phyloP scores from a whole-genome alignment of 35 echinoderm and acorn worm species.

The Heliocidaris erythrogramma region DNA sequence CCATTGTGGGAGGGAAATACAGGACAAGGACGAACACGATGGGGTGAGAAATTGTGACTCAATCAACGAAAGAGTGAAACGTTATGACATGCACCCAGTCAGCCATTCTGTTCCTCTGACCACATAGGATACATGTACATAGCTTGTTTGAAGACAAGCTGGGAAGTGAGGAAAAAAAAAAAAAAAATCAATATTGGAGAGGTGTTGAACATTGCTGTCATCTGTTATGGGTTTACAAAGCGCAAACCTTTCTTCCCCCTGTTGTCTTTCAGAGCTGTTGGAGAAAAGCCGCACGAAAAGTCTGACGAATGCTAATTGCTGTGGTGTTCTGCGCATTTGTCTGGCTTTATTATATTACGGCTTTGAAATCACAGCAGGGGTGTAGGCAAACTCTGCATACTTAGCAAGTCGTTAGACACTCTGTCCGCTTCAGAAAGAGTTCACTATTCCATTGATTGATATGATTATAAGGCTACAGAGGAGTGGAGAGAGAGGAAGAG shows the following conservation, averaged over 20 bases:
- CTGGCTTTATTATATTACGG: slow-evolving; percentile 30
- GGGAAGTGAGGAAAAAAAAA: not conserved
- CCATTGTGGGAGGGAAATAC: too few relatives aligned
- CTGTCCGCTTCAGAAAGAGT: slow-evolving; percentile 7
- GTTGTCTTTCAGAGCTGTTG: slow-evolving; percentile 15
- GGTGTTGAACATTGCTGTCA: not conserved
- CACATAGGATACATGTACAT: not conserved
- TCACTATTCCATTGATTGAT: slow-evolving; percentile 26
- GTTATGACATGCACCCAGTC: too few relatives aligned
- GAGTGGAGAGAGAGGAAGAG: not conserved
- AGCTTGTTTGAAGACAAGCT: not conserved
- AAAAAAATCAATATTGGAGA: slow-evolving; percentile 14
- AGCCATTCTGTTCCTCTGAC: too few relatives aligned
- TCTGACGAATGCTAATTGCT: slow-evolving; percentile 38
- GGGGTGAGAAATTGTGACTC: too few relatives aligned
- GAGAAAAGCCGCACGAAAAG: not conserved
- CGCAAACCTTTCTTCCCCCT: not conserved
- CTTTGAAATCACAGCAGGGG: slow-evolving; percentile 26
- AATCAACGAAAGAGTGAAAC: too few relatives aligned
- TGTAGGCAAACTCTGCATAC: slow-evolving; percentile 22
- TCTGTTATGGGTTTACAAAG: not conserved
- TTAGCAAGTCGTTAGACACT: slow-evolving; percentile 14
- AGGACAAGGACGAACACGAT: too few relatives aligned
- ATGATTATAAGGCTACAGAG: slow-evolving; percentile 12
- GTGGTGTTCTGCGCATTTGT: slow-evolving; percentile 35